Conservation (phyloP, 2,113 vertebrate species). For the Notothenia coriiceps region DNA sequence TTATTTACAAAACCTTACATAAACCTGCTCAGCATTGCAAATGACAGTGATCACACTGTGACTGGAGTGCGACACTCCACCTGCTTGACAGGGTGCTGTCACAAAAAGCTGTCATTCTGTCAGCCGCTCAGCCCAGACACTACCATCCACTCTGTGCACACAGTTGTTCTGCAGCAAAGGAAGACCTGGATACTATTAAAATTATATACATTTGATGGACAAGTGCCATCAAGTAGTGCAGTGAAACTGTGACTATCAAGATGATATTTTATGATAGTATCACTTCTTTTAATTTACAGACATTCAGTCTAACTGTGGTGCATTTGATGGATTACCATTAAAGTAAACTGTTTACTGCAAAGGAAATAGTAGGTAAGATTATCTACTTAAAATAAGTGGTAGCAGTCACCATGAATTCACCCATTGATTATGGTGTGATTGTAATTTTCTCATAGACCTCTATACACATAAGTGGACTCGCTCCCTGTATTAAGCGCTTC, state of each 20-base stretch:
- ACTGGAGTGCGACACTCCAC: constrained; percentile 52
- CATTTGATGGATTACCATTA: background rate
- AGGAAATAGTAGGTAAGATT: background rate
- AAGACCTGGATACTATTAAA: constrained; percentile 1
- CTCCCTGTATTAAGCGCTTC: too few species aligned
- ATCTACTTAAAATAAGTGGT: too few species aligned
- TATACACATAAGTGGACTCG: too few species aligned
- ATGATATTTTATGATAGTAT: background rate
- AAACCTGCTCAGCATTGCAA: constrained; percentile 68
- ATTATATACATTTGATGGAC: constrained; percentile 32
- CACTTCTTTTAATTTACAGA: background rate
- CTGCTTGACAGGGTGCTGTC: constrained; percentile 70
- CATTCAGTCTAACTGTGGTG: background rate
- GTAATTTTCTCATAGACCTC: too few species aligned
- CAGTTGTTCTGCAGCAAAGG: constrained; percentile 30
- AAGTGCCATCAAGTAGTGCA: constrained; percentile 4
- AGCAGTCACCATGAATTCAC: too few species aligned
- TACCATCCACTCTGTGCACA: constrained; percentile 7
- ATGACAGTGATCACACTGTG: constrained; percentile 68
- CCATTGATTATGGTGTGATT: too few species aligned
- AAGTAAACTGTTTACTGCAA: background rate
- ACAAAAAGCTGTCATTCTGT: constrained; percentile 65
- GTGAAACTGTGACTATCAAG: constrained; percentile 7
- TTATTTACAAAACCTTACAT: constrained; percentile 39
- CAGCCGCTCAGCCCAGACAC: constrained; percentile 45